A percentile compares a stretch with the other conserved stretches of the same genome.
Conservation (phyloP, 2,888 invertebrate species). For the Parelbella ahira region DNA sequence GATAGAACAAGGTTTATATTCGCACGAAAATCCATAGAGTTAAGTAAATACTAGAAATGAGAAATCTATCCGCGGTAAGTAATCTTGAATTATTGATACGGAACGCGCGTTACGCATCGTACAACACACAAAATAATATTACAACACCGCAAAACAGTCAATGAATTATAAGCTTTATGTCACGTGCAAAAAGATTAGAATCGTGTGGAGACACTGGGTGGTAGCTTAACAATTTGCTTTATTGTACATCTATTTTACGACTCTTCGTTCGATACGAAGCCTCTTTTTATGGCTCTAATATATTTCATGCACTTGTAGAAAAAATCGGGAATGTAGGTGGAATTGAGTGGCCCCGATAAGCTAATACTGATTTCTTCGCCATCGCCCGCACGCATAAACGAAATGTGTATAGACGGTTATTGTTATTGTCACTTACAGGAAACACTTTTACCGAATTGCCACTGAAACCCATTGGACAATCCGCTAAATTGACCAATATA, state of each 20-base stretch:
- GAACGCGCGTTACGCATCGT: slow-evolving; percentile 52
- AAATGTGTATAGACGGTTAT: slow-evolving; percentile 30
- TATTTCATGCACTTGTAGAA: slow-evolving; percentile 64
- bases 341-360: slow-evolving; percentile 60
- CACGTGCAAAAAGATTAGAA: slow-evolving; percentile 6
- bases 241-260: slow-evolving; percentile 71
- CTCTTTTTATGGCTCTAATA: slow-evolving; percentile 68
- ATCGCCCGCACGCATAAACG: slow-evolving; percentile 54
- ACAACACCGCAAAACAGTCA: background rate
- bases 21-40: slow-evolving; percentile 23
- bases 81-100: slow-evolving; percentile 77
- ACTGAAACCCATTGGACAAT: slow-evolving; percentile 14
- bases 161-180: slow-evolving; percentile 7
- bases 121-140: slow-evolving; percentile 32
- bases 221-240: slow-evolving; percentile 24
- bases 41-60: slow-evolving; percentile 47
- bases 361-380: slow-evolving; percentile 55
- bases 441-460: slow-evolving; percentile 23
- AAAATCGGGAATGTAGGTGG: slow-evolving; percentile 58
- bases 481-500: slow-evolving; percentile 17
- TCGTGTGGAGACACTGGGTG: background rate
- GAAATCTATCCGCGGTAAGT: slow-evolving; percentile 47
- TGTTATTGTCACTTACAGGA: slow-evolving; percentile 30
- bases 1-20: slow-evolving; percentile 12
- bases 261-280: slow-evolving; percentile 44